These are phyloP conservation scores for Bombycilla garrulus DNA, from an alignment of 2,113 vertebrate species.

Conservation along the genomic window DNA sequence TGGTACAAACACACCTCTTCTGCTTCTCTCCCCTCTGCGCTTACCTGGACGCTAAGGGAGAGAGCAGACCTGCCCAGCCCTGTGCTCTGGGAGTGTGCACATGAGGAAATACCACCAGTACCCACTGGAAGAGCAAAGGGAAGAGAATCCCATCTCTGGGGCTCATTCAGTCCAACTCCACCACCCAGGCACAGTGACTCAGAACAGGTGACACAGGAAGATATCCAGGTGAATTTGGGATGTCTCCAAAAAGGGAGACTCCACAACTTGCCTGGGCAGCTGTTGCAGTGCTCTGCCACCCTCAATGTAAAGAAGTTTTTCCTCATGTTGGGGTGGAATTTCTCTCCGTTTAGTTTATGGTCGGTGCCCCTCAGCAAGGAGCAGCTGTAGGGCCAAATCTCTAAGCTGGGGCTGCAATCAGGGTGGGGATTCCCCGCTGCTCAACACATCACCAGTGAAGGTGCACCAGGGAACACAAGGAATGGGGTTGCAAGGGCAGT, in stretches of 20 bases:
- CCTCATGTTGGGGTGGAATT: not conserved
- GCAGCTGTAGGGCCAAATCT: not conserved
- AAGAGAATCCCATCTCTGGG: not conserved
- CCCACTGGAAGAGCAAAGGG: not conserved
- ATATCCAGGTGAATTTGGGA: not conserved
- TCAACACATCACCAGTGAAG: not conserved
- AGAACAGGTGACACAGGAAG: not conserved
- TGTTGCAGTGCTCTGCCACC: not conserved
- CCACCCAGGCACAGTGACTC: not conserved
- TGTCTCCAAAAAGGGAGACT: not conserved
- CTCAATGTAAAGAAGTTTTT: not conserved
- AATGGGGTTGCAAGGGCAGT: accelerated
- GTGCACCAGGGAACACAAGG: not conserved
- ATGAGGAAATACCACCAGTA: not conserved
- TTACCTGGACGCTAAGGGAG: not conserved
- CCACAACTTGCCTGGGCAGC: not conserved
- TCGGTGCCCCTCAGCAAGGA: not conserved
- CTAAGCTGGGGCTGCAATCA: not conserved
- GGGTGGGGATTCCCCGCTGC: accelerated
- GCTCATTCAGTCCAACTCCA: not conserved
- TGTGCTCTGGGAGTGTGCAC: not conserved
- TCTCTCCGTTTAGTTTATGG: not conserved
- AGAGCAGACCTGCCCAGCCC: not conserved
- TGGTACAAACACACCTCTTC: not conserved
- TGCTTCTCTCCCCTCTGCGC: not conserved